A percentile compares a stretch with the other conserved stretches of the same genome.
phyloP scores from a whole-genome alignment of 2,888 invertebrate genomes.

The Andrena praecox region DNA sequence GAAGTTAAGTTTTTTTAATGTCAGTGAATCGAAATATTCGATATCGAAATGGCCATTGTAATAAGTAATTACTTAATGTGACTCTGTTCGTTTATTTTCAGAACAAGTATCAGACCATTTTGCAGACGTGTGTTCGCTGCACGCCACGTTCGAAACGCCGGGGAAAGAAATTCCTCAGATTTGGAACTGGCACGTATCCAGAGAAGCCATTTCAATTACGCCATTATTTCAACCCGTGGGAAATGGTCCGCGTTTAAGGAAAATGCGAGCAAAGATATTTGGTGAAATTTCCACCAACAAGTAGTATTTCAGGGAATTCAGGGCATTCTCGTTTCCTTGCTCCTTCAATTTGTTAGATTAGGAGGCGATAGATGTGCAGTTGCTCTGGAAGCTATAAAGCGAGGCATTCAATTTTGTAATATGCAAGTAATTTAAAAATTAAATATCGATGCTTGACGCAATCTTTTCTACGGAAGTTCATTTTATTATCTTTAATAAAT shows the following conservation, averaged over 20 bases:
- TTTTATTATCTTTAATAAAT: too few relatives aligned
- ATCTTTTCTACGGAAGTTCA: too few relatives aligned
- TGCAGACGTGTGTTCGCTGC: constrained; percentile 24
- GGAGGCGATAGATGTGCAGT: not conserved
- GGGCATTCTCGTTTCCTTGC: not conserved
- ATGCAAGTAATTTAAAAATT: too few relatives aligned
- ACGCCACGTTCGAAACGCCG: not conserved
- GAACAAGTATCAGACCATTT: not conserved
- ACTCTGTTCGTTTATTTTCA: constrained; percentile 6
- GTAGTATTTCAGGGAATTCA: not conserved
- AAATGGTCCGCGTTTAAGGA: constrained; percentile 28
- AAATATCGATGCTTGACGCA: too few relatives aligned
- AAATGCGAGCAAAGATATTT: constrained; percentile 19
- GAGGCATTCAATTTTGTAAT: too few relatives aligned
- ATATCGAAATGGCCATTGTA: not conserved
- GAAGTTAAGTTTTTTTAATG: not conserved
- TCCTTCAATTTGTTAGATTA: not conserved
- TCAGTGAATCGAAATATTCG: not conserved
- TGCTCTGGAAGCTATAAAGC: not conserved
- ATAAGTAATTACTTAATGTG: constrained; percentile 21
- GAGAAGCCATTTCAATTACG: constrained; percentile 58
- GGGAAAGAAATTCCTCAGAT: constrained; percentile 30
- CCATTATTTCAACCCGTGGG: constrained; percentile 8
- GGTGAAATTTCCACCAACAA: not conserved
- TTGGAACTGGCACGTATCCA: constrained; percentile 35